Conservation (phyloP, 2,888 invertebrate genomes). For the Platycheirus rosarum region DNA sequence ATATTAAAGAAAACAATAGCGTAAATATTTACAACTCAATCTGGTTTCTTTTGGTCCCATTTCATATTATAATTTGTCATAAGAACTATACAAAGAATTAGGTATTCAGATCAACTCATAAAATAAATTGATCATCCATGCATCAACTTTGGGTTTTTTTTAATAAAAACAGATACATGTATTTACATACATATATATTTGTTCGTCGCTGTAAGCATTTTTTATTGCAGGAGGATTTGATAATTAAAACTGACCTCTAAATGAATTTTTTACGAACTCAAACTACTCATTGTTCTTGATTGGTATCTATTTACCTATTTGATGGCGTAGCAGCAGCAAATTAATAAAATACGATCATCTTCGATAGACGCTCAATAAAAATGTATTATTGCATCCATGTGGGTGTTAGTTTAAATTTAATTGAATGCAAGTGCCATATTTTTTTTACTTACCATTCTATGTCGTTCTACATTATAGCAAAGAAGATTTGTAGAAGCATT, state of each 20-base stretch:
- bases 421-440: constrained; percentile 8
- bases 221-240: constrained; percentile 15
- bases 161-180: constrained; percentile 7
- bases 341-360: constrained; percentile 53
- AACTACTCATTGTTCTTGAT: constrained; percentile 57
- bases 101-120: constrained; percentile 46
- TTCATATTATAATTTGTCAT: constrained; percentile 14
- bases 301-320: constrained; percentile 61
- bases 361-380: constrained; percentile 16
- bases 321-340: constrained; percentile 31
- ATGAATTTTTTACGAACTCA: constrained; percentile 51
- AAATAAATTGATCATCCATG: constrained; percentile 49
- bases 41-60: background rate
- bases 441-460: too few species aligned
- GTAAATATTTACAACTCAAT: background rate
- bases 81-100: constrained; percentile 10
- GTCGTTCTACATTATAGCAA: too few species aligned
- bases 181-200: constrained; percentile 25
- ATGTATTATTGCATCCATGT: constrained; percentile 31
- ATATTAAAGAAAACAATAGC: constrained; percentile 4
- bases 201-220: constrained; percentile 1
- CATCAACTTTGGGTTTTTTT: too few species aligned
- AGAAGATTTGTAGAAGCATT: too few species aligned
- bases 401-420: constrained; percentile 12
- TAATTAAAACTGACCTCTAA: constrained; percentile 66